Percentiles rank a stretch among this genome's conserved stretches.
These are phyloP conservation scores for Platyrinchus mystaceus DNA, from an alignment of 2,797 vertebrate species.

Conservation along the genomic window DNA sequence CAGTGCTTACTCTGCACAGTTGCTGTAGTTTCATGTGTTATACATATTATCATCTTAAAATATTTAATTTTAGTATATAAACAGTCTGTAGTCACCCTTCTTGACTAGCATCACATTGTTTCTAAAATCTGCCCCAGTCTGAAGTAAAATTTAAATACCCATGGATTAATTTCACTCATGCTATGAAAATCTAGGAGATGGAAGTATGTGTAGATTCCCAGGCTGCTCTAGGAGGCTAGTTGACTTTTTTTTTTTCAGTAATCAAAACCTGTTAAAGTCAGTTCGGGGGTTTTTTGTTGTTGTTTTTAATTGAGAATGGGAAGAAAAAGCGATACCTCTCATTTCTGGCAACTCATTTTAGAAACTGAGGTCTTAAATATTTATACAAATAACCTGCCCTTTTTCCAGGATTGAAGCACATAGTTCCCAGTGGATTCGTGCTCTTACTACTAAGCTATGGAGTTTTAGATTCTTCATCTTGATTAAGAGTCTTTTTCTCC, in stretches of 20 bases:
- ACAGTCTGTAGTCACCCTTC: background rate
- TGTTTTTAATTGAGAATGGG: background rate
- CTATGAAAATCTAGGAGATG: background rate
- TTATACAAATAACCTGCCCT: slow-evolving; percentile 2
- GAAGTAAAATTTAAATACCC: background rate
- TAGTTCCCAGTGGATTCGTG: background rate
- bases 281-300: background rate
- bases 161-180: background rate
- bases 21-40: background rate
- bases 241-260: background rate
- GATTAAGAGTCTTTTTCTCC: slow-evolving; percentile 23
- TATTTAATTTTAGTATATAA: background rate
- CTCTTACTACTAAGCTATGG: slow-evolving; percentile 16
- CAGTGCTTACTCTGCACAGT: background rate
- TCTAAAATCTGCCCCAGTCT: background rate
- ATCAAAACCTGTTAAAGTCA: background rate
- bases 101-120: background rate
- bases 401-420: slow-evolving; percentile 17
- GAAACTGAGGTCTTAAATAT: background rate
- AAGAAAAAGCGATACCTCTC: background rate
- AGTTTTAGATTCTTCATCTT: slow-evolving; percentile 39
- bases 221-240: background rate
- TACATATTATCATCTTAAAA: background rate
- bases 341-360: background rate
- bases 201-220: background rate